Evolutionary conservation across 2,113 vertebrate genomes (phyloP), one percentile per base, ranked within the genome.

Genomic region (Protobothrops flavoviridis): DNA sequence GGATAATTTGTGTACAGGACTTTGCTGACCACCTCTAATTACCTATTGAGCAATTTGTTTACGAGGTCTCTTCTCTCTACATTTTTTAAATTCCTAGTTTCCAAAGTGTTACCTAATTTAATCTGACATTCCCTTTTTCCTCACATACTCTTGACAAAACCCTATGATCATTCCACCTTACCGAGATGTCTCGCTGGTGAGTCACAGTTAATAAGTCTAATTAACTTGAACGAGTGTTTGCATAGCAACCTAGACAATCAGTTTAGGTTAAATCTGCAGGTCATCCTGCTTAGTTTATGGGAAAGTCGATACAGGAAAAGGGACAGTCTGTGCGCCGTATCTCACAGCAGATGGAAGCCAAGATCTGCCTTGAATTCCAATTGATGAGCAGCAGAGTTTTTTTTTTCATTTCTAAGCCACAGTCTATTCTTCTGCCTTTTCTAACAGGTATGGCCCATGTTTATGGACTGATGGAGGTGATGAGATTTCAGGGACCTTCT

Each of bases 201-300:
- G 43, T 90, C 88, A 96, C 56, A 86, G 94, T 87, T 91, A 95
- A 61, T 94, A 88, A 95, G 94, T 91, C 91, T 95, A 91, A 95
- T 95, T 96, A 96, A 95, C 92, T 96, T 92, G 59, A 94, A 87
- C 91, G 94, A 91, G 89, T 94, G 61, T 94, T 95, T 96, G 94
- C 94, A 93, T 93, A 97, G 95, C 94, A 96, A 0, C 24, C 59
- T 94, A 94, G 93, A 93, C 93, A 94, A 95, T 85, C 91, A 90
- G 90, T 92, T 94, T 93, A 89, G 48, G 95, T 94, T 61, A 93
- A 92, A 91, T 92, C 94, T 88, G 92, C 96, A 95, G 53, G 55
- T 93, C 92, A 89, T 33, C 7, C 26, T 50, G 95, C 94, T 94
- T 95, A 91, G 92, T 96, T 94, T 93, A 50, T 3, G 33, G 53